Base-by-base conservation (phyloP, 1,140 invertebrate genomes). In the Drosophila pruinosa region DNA sequence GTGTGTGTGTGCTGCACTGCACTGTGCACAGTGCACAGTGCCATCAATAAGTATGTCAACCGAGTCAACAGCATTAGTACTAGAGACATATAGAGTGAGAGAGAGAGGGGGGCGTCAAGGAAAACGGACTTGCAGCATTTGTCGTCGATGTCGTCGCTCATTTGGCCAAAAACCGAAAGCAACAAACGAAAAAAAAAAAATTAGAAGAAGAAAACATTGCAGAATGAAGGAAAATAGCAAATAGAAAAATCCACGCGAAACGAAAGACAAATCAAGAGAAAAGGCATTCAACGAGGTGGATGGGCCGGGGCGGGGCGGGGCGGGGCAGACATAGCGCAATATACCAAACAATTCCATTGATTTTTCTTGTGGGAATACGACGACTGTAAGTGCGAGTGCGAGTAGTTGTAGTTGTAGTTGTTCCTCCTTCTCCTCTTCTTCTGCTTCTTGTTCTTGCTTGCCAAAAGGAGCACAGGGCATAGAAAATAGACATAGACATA, bases 281-380 rank as follows among this genome's bases (percentile, higher is more conserved):
- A 65, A 52, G 62, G 34, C 61, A 57, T 64, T 43, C 19, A 26
- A 28, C 19, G 8, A 17, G 41, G n/a, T 19, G 50, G 28, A n/a
- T n/a, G n/a, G 34, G 3, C 14, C 41, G 2, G 34, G 12, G 1
- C 39, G 15, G 41, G 12, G 10, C 36, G 12, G 43, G 17, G 36
- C 22, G 17, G 26, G 53, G 39, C 15, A 12, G 28, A 70, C 70
- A 70, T 69, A 67, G 72, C 72, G 57, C 77, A 81, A 80, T 80
- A 74, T 77, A 86, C 70, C 81, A 88, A 86, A 88, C 81, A 88
- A 86, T 88, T 86, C 82, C 81, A 86, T 86, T 86, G 81, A 86
- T 86, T 86, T 86, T 86, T 86, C 81, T 86, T 88, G 78, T 86
- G 81, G 81, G 81, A 86, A 88, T 86, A 70, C 53, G 67, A 74